These are phyloP conservation scores for Ctena decussata DNA, from an alignment of 2,888 invertebrate species.

Conservation along the genomic window DNA sequence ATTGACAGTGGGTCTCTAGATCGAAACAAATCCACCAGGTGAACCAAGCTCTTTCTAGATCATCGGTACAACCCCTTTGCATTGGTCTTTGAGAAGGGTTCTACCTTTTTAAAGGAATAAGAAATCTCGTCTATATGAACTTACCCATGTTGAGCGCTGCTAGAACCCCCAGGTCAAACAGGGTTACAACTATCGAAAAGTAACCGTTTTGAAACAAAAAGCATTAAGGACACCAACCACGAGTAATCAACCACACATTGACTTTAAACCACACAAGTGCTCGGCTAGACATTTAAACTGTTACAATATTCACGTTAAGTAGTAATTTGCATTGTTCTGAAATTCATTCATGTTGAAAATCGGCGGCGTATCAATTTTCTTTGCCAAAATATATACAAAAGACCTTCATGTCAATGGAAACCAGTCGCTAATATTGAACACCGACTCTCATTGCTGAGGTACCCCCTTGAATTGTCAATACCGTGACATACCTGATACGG, in stretches of 20 bases:
- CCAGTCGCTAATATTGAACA: neutral
- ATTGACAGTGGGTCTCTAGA: too few species aligned
- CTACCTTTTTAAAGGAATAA: too few species aligned
- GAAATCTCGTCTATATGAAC: too few species aligned
- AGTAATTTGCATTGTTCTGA: neutral
- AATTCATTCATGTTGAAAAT: neutral
- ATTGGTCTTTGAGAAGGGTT: too few species aligned
- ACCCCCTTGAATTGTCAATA: neutral
- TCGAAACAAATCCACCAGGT: too few species aligned
- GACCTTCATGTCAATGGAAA: neutral
- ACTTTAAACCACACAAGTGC: neutral
- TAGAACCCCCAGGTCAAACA: neutral
- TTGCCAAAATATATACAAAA: neutral
- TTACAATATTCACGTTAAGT: neutral
- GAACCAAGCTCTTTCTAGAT: too few species aligned
- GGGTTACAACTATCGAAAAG: neutral
- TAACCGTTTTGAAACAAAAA: neutral
- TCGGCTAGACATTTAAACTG: neutral
- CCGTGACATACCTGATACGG: neutral
- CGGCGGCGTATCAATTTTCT: neutral
- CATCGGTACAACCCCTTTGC: too few species aligned
- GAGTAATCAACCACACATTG: neutral
- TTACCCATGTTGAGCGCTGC: too few species aligned
- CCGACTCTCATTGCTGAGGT: neutral
- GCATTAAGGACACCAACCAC: neutral